phyloP scores from a whole-genome alignment of 2,888 invertebrate genomes.

The Carpatolechia fugitivella region DNA sequence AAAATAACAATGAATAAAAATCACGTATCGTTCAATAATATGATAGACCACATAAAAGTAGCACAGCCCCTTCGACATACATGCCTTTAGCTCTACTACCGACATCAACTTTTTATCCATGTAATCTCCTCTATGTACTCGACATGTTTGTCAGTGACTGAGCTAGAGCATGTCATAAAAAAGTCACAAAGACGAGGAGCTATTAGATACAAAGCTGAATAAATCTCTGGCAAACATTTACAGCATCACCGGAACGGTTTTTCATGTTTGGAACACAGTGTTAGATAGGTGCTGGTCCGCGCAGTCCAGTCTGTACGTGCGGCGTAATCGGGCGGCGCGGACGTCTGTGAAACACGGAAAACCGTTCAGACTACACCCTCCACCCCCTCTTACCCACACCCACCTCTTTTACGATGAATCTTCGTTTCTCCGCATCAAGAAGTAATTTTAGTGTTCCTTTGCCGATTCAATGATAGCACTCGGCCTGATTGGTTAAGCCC shows the following conservation, averaged over 20 bases:
- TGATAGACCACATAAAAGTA: too few species aligned
- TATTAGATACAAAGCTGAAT: conserved; percentile 46
- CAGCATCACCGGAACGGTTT: conserved; percentile 74
- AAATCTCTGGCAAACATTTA: conserved; percentile 64
- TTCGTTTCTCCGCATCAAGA: conserved; percentile 79
- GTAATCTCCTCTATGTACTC: conserved; percentile 8
- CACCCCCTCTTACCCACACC: conserved; percentile 42
- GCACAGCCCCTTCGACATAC: too few species aligned
- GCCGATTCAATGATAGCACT: conserved; percentile 80
- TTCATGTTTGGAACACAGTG: conserved; percentile 75
- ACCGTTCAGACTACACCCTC: conserved; percentile 72
- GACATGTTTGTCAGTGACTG: not conserved
- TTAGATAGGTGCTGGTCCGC: conserved; percentile 55
- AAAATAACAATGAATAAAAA: too few species aligned
- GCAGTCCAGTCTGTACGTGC: conserved; percentile 64
- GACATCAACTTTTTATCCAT: conserved; percentile 6
- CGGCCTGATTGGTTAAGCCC: conserved; percentile 77
- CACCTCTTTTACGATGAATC: conserved; percentile 79
- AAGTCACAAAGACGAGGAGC: conserved; percentile 33
- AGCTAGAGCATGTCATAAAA: conserved; percentile 1
- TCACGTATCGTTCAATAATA: too few species aligned
- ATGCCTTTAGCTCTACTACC: not conserved
- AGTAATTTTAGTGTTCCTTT: conserved; percentile 80
- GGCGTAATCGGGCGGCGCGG: conserved; percentile 70
- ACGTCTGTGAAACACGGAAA: conserved; percentile 76